Base-by-base conservation (phyloP, 2,113 vertebrate species). In the Antigone vipio region DNA sequence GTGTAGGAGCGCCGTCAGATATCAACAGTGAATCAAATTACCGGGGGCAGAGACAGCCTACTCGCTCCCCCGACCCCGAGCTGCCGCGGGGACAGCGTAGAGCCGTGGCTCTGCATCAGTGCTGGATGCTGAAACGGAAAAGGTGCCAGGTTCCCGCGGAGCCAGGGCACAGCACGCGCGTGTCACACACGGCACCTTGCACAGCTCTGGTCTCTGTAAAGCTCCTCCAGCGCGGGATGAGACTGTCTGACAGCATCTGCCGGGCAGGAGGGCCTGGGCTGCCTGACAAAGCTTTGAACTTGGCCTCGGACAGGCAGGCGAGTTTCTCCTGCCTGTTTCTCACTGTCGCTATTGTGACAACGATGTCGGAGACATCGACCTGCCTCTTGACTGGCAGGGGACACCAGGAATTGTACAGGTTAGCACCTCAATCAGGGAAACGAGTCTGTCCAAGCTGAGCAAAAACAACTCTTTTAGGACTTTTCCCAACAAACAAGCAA, bases 11-110 rank as follows among this genome's bases (percentile, higher is more conserved):
- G 2, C 52, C n/a, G 9, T 18, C n/a, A 14, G n/a, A 5, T 15
- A 32, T 13, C 52, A 27, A 7, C 29, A 45, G 52, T 5, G 47
- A 62, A 62, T 49, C 38, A 22, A 44, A 44, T 59, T 26, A 47
- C 55, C 14, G 5, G 29, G 78, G 40, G 56, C 66, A 64, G 60
- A 17, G 72, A 4, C 66, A 38, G n/a, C 17, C 50, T 4, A 2
- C 27, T 15, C 7, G 2, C 47, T 20, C 9, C 40, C 12, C 34
- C 8, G 60, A 6, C 42, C 66, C 55, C 0, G 9, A 11, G 69
- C 24, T 38, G 32, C 6, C 3, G 2, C 9, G 1, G 56, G 50
- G 50, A 19, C 18, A 6, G 11, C 1, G 2, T 1, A 7, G 44
- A 63, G 73, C 63, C 5, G 7, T 11, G 50, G 56, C 69, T 56